Evolutionary conservation across 1,140 invertebrate species (phyloP).

Genomic region (Bicyclus anynana): DNA sequence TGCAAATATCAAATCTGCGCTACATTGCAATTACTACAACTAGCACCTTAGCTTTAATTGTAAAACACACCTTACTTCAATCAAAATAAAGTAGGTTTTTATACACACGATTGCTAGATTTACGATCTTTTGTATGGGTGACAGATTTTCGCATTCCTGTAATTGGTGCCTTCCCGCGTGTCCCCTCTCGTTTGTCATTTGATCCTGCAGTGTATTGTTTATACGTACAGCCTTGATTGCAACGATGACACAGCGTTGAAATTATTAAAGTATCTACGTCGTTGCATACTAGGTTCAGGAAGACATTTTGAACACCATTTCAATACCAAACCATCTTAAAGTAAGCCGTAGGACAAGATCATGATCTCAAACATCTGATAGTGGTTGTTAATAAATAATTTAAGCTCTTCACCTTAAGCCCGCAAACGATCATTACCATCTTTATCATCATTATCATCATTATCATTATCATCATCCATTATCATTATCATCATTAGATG

Average conservation of each 20-base stretch:
- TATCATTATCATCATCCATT: too few species aligned
- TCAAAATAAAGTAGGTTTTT: constrained; percentile 1
- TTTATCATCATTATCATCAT: too few species aligned
- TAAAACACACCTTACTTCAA: constrained; percentile 11
- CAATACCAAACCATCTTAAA: too few species aligned
- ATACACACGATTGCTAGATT: not conserved
- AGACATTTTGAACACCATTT: too few species aligned
- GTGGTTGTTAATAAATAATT: too few species aligned
- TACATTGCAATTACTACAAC: constrained; percentile 12
- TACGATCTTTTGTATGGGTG: constrained; percentile 13
- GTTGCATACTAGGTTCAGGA: too few species aligned
- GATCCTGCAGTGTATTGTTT: constrained; percentile 20
- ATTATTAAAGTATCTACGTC: not conserved
- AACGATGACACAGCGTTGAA: not conserved
- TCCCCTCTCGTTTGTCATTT: constrained; percentile 43
- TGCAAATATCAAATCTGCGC: constrained; percentile 45
- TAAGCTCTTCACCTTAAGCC: too few species aligned
- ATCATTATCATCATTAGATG: too few species aligned
- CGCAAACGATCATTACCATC: too few species aligned
- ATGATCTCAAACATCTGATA: too few species aligned
- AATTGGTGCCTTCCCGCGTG: constrained; percentile 47
- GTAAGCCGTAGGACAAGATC: too few species aligned
- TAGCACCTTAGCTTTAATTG: not conserved
- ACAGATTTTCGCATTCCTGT: constrained; percentile 35
- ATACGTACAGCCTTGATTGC: not conserved